These are phyloP conservation scores for Pelmatolapia mariae DNA, from an alignment of 2,113 vertebrate genomes.

Conservation along the genomic window DNA sequence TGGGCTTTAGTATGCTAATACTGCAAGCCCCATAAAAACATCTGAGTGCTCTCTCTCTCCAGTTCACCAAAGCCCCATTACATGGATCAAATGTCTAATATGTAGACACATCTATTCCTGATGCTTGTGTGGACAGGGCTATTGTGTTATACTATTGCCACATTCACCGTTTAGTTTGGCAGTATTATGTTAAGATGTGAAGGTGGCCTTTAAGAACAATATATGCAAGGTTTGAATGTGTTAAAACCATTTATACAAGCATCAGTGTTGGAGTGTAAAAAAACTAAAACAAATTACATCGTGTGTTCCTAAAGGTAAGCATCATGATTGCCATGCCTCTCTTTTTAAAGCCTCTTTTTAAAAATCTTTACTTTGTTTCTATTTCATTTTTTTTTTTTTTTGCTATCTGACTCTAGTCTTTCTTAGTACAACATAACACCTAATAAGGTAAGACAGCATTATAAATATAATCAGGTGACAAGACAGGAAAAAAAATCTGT, in stretches of 20 bases:
- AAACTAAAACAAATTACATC: neutral
- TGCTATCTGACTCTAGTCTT: neutral
- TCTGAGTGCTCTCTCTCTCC: constrained; percentile 18
- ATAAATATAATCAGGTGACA: neutral
- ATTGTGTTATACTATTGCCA: neutral
- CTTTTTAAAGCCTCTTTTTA: neutral
- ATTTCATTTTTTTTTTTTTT: accelerated
- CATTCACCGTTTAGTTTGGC: neutral
- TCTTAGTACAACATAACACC: neutral
- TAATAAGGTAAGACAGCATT: neutral
- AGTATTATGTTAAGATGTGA: neutral
- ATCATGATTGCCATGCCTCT: neutral
- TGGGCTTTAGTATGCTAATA: constrained; percentile 48
- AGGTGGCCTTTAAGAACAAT: neutral
- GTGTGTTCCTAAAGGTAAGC: neutral
- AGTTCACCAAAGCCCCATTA: neutral
- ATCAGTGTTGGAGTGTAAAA: neutral
- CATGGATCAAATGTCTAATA: neutral
- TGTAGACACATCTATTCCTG: neutral
- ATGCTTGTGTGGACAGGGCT: neutral
- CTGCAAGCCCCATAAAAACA: constrained; percentile 30
- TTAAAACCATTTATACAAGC: neutral
- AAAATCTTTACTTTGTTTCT: neutral
- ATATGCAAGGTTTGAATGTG: neutral
- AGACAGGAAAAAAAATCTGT: neutral